A percentile compares a stretch with the other conserved stretches of the same genome.
phyloP scores from a whole-genome alignment of 2,797 vertebrate genomes.

The Hyperoplus lanceolatus region DNA sequence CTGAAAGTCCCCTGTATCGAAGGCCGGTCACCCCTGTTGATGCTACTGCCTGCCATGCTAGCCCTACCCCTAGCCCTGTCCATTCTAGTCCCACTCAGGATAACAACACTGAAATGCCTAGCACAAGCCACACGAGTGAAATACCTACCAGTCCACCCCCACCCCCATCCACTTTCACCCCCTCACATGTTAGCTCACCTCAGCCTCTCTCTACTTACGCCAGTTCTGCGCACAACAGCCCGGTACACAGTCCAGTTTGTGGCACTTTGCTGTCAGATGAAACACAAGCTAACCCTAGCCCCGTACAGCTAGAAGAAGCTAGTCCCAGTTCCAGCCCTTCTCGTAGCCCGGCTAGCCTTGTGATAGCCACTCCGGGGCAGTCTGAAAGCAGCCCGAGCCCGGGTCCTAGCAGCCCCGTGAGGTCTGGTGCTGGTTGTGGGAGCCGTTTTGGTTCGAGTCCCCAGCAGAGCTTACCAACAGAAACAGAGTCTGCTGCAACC shows the following conservation, averaged over 20 bases:
- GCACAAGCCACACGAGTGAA: slow-evolving; percentile 17
- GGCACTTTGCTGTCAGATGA: not conserved
- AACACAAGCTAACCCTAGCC: not conserved
- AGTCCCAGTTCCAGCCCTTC: not conserved
- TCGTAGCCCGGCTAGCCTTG: not conserved
- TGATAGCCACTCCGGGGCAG: not conserved
- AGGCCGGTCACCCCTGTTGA: slow-evolving; percentile 15
- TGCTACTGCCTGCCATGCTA: slow-evolving; percentile 27
- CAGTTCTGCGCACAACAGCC: slow-evolving; percentile 20
- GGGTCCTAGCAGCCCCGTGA: not conserved
- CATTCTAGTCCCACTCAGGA: slow-evolving; percentile 54
- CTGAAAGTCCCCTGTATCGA: slow-evolving; percentile 14
- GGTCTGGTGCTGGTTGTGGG: not conserved
- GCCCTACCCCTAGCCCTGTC: slow-evolving; percentile 10
- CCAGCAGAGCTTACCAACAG: not conserved
- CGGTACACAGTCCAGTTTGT: slow-evolving; percentile 24
- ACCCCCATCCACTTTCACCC: not conserved
- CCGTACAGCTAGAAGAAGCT: not conserved
- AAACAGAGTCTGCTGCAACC: not conserved
- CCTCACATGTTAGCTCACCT: slow-evolving; percentile 28
- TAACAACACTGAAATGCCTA: slow-evolving; percentile 38
- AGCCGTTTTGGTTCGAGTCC: not conserved
- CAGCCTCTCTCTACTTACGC: slow-evolving; percentile 9
- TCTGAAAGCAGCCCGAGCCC: slow-evolving; percentile 13
- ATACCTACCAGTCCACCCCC: not conserved